A percentile compares a stretch with the other conserved stretches of the same genome.
Evolutionary conservation across 1,140 invertebrate species (phyloP).

Genomic region (Zophobas morio): DNA sequence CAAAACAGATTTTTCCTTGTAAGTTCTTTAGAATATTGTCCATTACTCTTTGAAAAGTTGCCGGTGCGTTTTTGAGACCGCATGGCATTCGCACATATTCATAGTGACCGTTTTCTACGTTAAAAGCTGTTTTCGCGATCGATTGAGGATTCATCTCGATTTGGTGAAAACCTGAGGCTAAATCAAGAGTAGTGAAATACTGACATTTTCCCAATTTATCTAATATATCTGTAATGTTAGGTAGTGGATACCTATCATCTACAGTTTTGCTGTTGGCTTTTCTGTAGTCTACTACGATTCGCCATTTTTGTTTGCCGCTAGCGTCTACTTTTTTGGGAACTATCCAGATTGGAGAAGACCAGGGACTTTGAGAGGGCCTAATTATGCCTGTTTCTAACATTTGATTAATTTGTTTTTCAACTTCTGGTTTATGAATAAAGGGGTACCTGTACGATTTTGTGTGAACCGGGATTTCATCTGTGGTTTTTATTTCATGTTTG

Average conservation of each 20-base stretch:
- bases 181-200: slow-evolving; percentile 26
- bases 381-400: slow-evolving; percentile 21
- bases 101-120: slow-evolving; percentile 19
- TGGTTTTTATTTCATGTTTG: too few species aligned
- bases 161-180: slow-evolving; percentile 20
- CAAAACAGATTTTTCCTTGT: slow-evolving; percentile 15
- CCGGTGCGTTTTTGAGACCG: slow-evolving; percentile 44
- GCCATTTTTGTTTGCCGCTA: slow-evolving; percentile 36
- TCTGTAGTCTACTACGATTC: slow-evolving; percentile 29
- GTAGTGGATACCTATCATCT: slow-evolving; percentile 36
- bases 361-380: slow-evolving; percentile 12
- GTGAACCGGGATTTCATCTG: slow-evolving; percentile 55
- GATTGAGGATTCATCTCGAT: too few species aligned
- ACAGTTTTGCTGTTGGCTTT: too few species aligned
- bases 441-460: slow-evolving; percentile 56
- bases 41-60: slow-evolving; percentile 54
- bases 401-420: slow-evolving; percentile 25
- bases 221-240: slow-evolving; percentile 27
- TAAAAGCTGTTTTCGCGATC: too few species aligned
- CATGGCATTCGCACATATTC: slow-evolving; percentile 20
- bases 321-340: too few species aligned
- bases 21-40: slow-evolving; percentile 52
- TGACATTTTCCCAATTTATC: slow-evolving; percentile 40
- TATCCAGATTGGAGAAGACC: slow-evolving; percentile 26
- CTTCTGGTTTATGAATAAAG: slow-evolving; percentile 5